These are phyloP conservation scores for Diacarnus erythraeanus DNA, from an alignment of 37 sponge, comb jelly and placozoan genomes.

Conservation along the genomic window DNA sequence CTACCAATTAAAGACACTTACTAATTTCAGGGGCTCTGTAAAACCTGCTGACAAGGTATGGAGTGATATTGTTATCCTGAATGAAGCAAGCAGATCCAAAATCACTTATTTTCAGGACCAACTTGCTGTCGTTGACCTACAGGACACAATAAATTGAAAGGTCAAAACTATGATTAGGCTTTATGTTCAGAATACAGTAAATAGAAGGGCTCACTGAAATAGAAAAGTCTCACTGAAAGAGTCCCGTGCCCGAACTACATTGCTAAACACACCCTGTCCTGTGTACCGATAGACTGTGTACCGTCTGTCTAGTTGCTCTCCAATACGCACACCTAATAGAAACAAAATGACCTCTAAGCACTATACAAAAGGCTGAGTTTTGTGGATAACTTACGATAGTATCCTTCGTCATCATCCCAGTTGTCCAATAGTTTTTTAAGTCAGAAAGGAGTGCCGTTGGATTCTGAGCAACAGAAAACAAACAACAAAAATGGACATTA, in stretches of 20 bases:
- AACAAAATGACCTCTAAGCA: not conserved
- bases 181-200: too few relatives aligned
- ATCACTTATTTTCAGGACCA: slow-evolving; percentile 92
- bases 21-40: slow-evolving; percentile 98
- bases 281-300: slow-evolving; percentile 96
- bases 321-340: slow-evolving; percentile 84
- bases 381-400: slow-evolving; percentile 86
- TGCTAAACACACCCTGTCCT: slow-evolving; percentile 98
- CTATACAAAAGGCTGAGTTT: too few relatives aligned
- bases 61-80: slow-evolving; percentile 88
- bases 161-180: not conserved
- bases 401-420: slow-evolving; percentile 97
- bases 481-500: too few relatives aligned
- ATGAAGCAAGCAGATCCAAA: slow-evolving; percentile 94
- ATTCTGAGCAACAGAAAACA: too few relatives aligned
- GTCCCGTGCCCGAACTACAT: slow-evolving; percentile 97
- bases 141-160: slow-evolving; percentile 2
- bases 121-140: slow-evolving; percentile 94
- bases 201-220: too few relatives aligned
- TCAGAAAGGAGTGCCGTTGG: too few relatives aligned
- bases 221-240: slow-evolving; percentile 64
- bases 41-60: slow-evolving; percentile 96
- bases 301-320: slow-evolving; percentile 91
- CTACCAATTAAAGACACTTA: slow-evolving; percentile 39
- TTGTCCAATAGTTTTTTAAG: slow-evolving; percentile 89